Evolutionary conservation across 2,888 invertebrate genomes (phyloP).

Genomic region (Chymomyza amoena): DNA sequence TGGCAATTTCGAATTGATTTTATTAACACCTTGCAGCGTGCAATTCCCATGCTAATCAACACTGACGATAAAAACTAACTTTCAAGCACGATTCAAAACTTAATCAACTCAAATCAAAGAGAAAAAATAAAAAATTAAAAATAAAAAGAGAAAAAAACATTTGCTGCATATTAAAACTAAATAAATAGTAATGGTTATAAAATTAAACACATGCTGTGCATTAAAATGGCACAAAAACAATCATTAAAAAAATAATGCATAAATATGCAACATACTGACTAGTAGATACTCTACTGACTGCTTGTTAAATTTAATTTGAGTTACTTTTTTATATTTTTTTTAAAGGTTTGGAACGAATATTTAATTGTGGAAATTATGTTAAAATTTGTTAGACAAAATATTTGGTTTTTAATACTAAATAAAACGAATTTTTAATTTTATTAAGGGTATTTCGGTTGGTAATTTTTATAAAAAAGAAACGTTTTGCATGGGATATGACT

Average conservation of each 20-base stretch:
- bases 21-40: slow-evolving; percentile 31
- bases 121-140: slow-evolving; percentile 13
- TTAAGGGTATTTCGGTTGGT: too few species aligned
- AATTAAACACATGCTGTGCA: background rate
- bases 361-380: too few species aligned
- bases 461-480: too few species aligned
- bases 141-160: background rate
- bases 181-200: background rate
- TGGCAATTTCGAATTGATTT: background rate
- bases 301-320: too few species aligned
- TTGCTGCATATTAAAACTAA: background rate
- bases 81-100: slow-evolving; percentile 28
- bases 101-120: slow-evolving; percentile 3
- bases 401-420: too few species aligned
- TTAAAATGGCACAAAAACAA: background rate
- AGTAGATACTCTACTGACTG: background rate
- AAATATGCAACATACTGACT: background rate
- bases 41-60: slow-evolving; percentile 7
- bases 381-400: too few species aligned
- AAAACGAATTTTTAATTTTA: too few species aligned
- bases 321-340: too few species aligned
- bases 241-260: background rate
- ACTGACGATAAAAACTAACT: slow-evolving; percentile 14
- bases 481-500: too few species aligned
- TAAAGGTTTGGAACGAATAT: too few species aligned